Evolutionary conservation across 2,797 vertebrate genomes (phyloP), one percentile per base, ranked within the genome.

Genomic region (Neosalanx taihuensis): DNA sequence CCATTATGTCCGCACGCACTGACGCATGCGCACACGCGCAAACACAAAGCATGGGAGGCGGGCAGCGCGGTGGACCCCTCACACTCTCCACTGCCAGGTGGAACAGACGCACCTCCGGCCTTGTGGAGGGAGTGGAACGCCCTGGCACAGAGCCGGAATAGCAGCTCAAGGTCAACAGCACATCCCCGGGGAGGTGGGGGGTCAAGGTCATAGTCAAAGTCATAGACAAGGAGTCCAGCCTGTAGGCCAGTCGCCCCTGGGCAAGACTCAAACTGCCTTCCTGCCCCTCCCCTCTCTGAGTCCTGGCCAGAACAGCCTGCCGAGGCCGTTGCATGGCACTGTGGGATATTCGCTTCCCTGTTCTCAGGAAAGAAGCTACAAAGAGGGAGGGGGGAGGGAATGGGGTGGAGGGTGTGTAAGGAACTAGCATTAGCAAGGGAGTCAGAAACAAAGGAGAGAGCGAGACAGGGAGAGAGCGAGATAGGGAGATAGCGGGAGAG

Each of bases 321-420:
- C 84, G 86, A 72, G 69, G 82, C 75, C 87, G 76, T 84, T 88
- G 78, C 72, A 71, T 82, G 79, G 67, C 57, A 70, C 33, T 70
- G 46, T 64, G 76, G 72, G 76, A 58, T 76, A 72, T 80, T 85
- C 79, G 82, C 75, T 76, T 73, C 64, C 64, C 57, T 41, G 37
- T n/a, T 69, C 46, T 83, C 76, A 71, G 72, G 76, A 72, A 29
- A 71, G 61, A 53, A 15, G 59, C 23, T 7, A 37, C 41, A 62
- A 15, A 57, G 41, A 46, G 62, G 30, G 15, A 31, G 59, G 41
- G 57, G 18, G 70, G 30, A 31, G 31, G 12, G 23, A 33, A 65
- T 13, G 41, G 41, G 10, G 41, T 46, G 41, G 41, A 13, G 41
- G 41, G 41, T 46, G 41, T 13, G 41, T 46, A 13, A 46, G 41